Base-by-base conservation (phyloP, 2,888 invertebrate species). In the Crematogaster levior region DNA sequence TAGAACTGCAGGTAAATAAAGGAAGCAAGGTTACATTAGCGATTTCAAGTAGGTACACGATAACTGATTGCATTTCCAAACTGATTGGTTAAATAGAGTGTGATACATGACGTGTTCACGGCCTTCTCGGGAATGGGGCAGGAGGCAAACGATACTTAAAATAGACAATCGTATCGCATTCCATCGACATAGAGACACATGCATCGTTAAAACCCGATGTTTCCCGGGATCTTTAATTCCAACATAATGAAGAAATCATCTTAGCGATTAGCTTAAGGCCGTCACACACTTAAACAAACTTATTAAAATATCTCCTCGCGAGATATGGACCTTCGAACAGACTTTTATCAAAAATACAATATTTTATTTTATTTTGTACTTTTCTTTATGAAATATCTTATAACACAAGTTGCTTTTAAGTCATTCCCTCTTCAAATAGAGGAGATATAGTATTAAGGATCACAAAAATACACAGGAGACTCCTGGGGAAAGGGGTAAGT, bases 11-110 rank as follows among this genome's bases (percentile, higher is more conserved):
- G 24, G 3, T 27, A 27, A n/a, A n/a, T 70, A 53, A 70, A 53
- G 12, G 40, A 56, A 56, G n/a, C 43, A 60, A 43, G 58, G n/a
- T 58, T 72, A 43, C n/a, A 27, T 58, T 43, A 21, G 30, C 18
- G 21, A 73, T 56, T 72, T 72, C 56, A 73, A 27, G 56, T 48
- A 48, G 21, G 21, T 43, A 73, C 43, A 18, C 27, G 43, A 73
- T 73, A 73, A 73, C 43, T 60, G 60, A 61, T 73, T 61, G 30
- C 30, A 61, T 74, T 48, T 74, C 21, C 43, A 74, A 74, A 74
- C n/a, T 24, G 34, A 74, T 74, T 46, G 34, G 18, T 74, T 46
- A 34, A 46, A 34, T 61, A 12, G 4, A 61, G 15, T 61, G 21
- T 61, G 60, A 61, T 74, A 21, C n/a, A 46, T 60, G 30, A 74